Evolutionary conservation across 2,888 invertebrate species (phyloP), one percentile per base, ranked within the genome.

Genomic region (Branchellion lobata): DNA sequence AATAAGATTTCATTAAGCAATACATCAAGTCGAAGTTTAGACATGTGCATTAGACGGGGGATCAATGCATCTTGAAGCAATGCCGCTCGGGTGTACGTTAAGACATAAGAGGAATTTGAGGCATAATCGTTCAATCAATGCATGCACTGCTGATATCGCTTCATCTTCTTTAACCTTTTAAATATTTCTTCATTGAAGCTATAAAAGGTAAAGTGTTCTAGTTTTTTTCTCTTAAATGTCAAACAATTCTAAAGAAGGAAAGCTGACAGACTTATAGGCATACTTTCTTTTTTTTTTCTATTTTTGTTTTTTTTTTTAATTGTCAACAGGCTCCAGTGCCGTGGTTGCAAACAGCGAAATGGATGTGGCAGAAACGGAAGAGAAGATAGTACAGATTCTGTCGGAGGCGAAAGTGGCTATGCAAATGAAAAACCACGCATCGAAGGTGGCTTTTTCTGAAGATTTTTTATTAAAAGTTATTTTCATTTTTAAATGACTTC

Each of bases 381-480:
- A 97, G 85, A 91, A 96, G 82, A 92, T 97, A 83, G 93, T 93
- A 74, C 95, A 95, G 88, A 96, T 97, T 86, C 91, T 97, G 81
- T 93, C 91, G 86, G 96, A 97, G 86, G 95, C 96, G 31, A 93
- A 94, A 78, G 93, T 94, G 84, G 91, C 95, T 85, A 94, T 96
- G 91, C 85, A 86, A 79, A 31, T 74, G 53, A 82, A 81, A 40
- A 78, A 81, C 40, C 65, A 84, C 84, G 85, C 33, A 51, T 40
- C 73, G 80, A 85, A 86, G 85, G 85, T 85, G 57, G 82, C 83
- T 74, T 40, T 40, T 40, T 40, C 40, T 40, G n/a, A n/a, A n/a
- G n/a, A n/a, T n/a, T n/a, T n/a, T n/a, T n/a, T n/a, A n/a, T n/a
- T n/a, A n/a, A n/a, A n/a, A n/a, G n/a, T n/a, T n/a, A n/a, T n/a